Evolutionary conservation across 2,797 vertebrate genomes (phyloP), one percentile per base, ranked within the genome.

Genomic region (Aselliscus stoliczkanus): DNA sequence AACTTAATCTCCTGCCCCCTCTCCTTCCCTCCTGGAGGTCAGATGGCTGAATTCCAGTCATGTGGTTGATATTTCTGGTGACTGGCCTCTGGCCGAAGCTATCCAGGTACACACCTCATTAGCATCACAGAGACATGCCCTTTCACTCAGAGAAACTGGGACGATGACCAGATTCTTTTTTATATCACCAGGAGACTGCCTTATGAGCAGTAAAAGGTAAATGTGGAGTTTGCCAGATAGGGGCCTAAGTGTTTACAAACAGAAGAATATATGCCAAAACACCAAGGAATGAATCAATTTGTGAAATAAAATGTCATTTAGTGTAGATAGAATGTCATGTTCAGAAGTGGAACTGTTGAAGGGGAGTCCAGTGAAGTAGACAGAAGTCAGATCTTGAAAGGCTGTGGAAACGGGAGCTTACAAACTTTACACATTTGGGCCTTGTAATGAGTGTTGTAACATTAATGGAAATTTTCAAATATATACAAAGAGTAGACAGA

Each of bases 301-400:
- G 2, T 81, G 67, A 88, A 96, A 39, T 82, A n/a, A 90, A 92
- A 86, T 95, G 18, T 60, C 42, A 52, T 56, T 81, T 94, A 86
- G 17, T 79, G 6, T 93, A 39, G 42, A 2, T 58, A 52, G 20
- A 60, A 29, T 93, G 52, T 54, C 64, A 75, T 64, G 42, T 92
- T 83, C n/a, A 69, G 62, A 67, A 47, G 23, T 42, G 44, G 29
- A 70, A 42, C 70, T 76, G 31, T 93, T 90, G 44, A 56, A 84
- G n/a, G 14, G 76, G 25, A 58, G 58, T 89, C 34, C 47, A 8
- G 58, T 87, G 62, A 47, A 42, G 8, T 70, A 89, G 37, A n/a
- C 75, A 72, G 5, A 50, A 58, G 29, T 93, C 23, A 67, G 42
- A 44, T 75, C 20, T 1, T 64, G 7, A 86, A 84, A 60, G 31